phyloP scores from a whole-genome alignment of 2,113 vertebrate species.

The Gallinago paraguaiae region DNA sequence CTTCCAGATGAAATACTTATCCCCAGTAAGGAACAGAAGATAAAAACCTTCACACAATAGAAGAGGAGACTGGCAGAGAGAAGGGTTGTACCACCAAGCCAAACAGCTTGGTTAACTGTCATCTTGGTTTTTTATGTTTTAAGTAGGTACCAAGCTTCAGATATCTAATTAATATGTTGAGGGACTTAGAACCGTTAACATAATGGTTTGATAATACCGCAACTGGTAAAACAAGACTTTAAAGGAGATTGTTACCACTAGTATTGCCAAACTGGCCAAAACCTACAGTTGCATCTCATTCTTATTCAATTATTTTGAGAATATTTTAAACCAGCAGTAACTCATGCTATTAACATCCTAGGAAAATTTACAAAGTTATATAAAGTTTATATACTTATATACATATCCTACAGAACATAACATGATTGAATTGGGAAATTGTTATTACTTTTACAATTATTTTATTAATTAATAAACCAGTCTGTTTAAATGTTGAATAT shows the following conservation, averaged over 20 bases:
- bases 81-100: neutral
- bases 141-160: neutral
- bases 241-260: neutral
- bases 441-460: neutral
- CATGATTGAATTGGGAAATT: neutral
- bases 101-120: neutral
- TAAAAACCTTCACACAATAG: neutral
- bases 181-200: neutral
- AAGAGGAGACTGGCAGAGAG: neutral
- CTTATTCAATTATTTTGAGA: neutral
- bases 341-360: neutral
- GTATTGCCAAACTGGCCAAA: neutral
- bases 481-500: neutral
- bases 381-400: neutral
- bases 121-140: neutral
- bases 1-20: neutral
- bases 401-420: neutral
- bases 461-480: neutral
- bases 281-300: neutral
- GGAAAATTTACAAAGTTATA: neutral
- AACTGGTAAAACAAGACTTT: neutral
- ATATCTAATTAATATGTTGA: neutral
- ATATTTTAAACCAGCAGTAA: neutral
- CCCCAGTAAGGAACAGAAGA: neutral
- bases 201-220: neutral